phyloP scores from a whole-genome alignment of 2,797 vertebrate genomes.

The Rhinoraja longicauda region DNA sequence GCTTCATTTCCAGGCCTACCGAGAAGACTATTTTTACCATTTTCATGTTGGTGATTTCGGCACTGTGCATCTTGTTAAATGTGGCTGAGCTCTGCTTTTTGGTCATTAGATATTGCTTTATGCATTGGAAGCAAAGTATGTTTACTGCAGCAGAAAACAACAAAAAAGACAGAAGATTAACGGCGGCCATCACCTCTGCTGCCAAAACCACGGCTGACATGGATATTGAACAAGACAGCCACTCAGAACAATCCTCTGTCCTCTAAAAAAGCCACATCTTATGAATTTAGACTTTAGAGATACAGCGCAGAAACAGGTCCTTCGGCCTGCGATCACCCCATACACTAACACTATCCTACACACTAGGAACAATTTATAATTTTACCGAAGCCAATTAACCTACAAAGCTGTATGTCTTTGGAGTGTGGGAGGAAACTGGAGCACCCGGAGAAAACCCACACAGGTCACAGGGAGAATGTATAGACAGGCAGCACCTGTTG shows the following conservation, averaged over 20 bases:
- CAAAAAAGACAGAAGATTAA: background rate
- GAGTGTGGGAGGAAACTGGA: no score
- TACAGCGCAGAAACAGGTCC: no score
- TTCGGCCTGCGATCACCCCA: no score
- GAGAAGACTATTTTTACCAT: slow-evolving; percentile 65
- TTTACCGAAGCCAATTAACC: no score
- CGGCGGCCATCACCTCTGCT: background rate
- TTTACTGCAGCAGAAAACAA: background rate
- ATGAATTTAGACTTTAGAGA: background rate
- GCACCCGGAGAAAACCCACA: no score
- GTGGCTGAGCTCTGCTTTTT: slow-evolving; percentile 50
- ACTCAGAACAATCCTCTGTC: background rate
- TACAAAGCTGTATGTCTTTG: no score
- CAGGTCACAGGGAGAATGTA: no score
- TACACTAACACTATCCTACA: no score
- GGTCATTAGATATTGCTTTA: background rate
- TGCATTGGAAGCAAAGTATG: background rate
- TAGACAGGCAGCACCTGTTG: no score
- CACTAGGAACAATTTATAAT: no score
- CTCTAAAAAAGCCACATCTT: background rate
- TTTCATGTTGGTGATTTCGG: slow-evolving; percentile 61
- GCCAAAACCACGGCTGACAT: background rate
- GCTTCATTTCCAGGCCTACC: slow-evolving; percentile 62
- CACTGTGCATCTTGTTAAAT: slow-evolving; percentile 61
- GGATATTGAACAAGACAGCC: background rate